Percentiles rank a stretch among this genome's conserved stretches.
Evolutionary conservation across 2,113 vertebrate genomes (phyloP).

Genomic region (Spheniscus mendiculus): DNA sequence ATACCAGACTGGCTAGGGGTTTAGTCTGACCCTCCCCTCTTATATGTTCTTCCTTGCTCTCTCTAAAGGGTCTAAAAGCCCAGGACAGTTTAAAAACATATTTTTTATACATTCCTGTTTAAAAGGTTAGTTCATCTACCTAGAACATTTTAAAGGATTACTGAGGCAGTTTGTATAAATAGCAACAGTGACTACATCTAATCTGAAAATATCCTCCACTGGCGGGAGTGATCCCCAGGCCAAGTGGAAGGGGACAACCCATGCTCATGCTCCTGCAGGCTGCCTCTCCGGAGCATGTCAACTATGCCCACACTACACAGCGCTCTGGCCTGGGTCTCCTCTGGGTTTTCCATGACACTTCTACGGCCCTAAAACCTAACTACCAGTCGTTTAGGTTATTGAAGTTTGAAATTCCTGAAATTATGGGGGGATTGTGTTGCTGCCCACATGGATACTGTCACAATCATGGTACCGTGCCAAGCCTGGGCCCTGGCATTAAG

Average conservation of each 20-base stretch:
- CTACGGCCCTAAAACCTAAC: neutral
- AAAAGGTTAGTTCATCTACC: neutral
- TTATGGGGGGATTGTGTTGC: neutral
- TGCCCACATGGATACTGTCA: neutral
- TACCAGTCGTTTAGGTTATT: neutral
- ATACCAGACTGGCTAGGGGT: neutral
- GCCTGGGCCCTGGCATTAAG: neutral
- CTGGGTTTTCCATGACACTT: neutral
- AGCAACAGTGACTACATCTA: neutral
- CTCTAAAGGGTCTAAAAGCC: neutral
- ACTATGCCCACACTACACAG: fast-evolving
- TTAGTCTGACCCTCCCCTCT: neutral
- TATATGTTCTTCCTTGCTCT: fast-evolving
- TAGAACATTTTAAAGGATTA: neutral
- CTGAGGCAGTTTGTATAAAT: neutral
- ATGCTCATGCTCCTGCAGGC: fast-evolving
- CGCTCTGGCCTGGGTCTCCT: fast-evolving
- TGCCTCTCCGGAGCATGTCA: neutral
- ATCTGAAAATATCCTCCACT: neutral
- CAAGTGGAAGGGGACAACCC: fast-evolving
- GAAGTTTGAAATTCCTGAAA: neutral
- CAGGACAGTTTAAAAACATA: neutral
- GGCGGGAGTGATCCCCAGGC: neutral
- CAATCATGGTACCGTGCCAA: fast-evolving
- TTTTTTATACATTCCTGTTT: neutral